Percentiles rank a stretch among this genome's conserved stretches.
Conservation (phyloP, 2,888 invertebrate genomes). For the Dryobotodes eremita region DNA sequence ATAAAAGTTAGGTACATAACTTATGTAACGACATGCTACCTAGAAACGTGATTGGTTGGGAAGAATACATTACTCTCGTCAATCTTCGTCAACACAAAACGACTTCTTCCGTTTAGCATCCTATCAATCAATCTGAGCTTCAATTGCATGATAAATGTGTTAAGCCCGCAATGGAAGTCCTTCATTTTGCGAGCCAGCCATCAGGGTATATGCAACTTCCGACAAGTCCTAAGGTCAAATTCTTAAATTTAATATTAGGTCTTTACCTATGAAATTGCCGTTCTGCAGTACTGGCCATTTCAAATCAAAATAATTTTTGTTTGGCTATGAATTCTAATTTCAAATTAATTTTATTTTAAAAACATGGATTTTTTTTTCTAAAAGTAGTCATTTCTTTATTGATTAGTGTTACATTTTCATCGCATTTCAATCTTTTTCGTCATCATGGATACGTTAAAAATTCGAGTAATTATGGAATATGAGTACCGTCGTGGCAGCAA, state of each 20-base stretch:
- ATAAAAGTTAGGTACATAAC: constrained; percentile 4
- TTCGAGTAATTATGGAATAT: no score
- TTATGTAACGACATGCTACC: constrained; percentile 29
- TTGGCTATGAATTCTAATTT: no score
- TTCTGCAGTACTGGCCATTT: no score
- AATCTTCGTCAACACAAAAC: constrained; percentile 9
- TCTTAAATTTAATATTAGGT: neutral
- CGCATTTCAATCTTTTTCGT: no score
- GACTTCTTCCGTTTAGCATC: neutral
- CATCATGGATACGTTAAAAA: no score
- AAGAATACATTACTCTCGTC: constrained; percentile 11
- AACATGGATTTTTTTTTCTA: no score
- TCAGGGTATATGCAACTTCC: neutral
- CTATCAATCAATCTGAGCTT: neutral
- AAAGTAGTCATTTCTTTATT: no score
- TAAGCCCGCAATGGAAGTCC: neutral
- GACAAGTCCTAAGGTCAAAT: neutral
- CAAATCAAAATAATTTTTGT: no score
- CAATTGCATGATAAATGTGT: neutral
- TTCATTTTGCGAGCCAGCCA: neutral
- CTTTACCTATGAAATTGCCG: no score
- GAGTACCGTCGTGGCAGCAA: no score
- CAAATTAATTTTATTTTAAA: no score
- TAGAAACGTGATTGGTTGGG: neutral
- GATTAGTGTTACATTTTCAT: no score